These are phyloP conservation scores for Raphicerus campestris DNA, from an alignment of 2,113 vertebrate genomes.

Conservation along the genomic window DNA sequence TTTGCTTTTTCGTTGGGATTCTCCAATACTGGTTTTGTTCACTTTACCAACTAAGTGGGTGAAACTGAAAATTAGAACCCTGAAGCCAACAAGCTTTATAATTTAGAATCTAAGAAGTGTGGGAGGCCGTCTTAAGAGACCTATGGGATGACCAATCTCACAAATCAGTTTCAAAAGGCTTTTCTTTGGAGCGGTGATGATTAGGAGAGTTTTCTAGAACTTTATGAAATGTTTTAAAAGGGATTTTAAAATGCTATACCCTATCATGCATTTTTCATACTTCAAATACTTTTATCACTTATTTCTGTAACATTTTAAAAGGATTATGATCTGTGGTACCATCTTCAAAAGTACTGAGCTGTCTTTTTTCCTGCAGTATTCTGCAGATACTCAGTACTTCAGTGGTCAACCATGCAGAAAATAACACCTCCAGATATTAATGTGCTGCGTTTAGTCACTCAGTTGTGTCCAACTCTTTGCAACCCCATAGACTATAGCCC, in stretches of 20 bases:
- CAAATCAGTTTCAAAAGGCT: background rate
- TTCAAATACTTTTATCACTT: background rate
- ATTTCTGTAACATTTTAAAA: background rate
- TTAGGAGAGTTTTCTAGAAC: background rate
- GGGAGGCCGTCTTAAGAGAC: background rate
- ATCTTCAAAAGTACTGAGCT: background rate
- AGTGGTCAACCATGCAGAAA: background rate
- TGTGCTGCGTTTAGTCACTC: background rate
- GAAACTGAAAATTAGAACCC: slow-evolving; percentile 13
- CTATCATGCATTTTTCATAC: background rate
- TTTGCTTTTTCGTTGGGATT: background rate
- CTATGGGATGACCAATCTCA: background rate
- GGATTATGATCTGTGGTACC: background rate
- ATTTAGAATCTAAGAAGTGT: background rate
- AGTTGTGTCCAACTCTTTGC: background rate
- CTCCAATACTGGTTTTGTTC: background rate
- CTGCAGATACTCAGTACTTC: slow-evolving; percentile 27
- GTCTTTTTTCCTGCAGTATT: background rate
- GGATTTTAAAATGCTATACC: background rate
- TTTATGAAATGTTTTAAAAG: slow-evolving; percentile 20
- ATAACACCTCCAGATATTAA: background rate
- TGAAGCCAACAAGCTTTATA: background rate
- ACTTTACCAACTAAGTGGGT: background rate
- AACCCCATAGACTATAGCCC: background rate
- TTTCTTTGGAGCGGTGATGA: background rate